Base-by-base conservation (phyloP, 2,888 invertebrate species). In the Himalopsyche anomala region DNA sequence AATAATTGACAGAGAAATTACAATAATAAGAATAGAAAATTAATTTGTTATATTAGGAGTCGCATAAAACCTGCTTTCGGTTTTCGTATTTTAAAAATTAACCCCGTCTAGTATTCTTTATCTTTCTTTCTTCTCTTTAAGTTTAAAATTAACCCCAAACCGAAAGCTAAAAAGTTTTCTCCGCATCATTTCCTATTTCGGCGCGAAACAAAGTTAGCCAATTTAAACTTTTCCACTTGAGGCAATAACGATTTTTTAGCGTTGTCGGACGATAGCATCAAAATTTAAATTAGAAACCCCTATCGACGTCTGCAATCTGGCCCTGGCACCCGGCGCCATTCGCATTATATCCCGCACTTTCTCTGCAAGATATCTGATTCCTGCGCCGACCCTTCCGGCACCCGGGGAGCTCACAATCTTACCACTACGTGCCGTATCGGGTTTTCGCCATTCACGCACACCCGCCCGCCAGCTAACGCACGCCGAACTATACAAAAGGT, bases 251-350 rank as follows among this genome's bases (percentile, higher is more conserved):
- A 74, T 74, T 74, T 74, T 74, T 74, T 74, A 38, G 36, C 74
- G 74, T 74, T 74, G 74, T 74, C 36, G 74, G 36, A 36, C 38
- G 74, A 74, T 74, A 74, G 74, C 74, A 74, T 86, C 83, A 82
- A 86, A 86, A 84, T 86, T 86, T 86, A 86, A 86, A 86, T 86
- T 84, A 86, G 84, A 86, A 82, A 62, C 84, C 86, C 86, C 83
- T 86, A 86, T 86, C 86, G 84, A 19, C 74, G 74, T 74, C 74
- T 74, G 74, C 74, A 74, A 74, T 74, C 74, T 74, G 74, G 74
- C 74, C 62, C 74, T 36, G 74, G 74, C 74, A 74, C 74, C 74
- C 74, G 74, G 74, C 74, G 38, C 36, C 74, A 36, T 36, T 74
- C 74, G 74, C 74, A 36, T 74, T 36, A 74, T 36, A 69, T 36